These are phyloP conservation scores for Venustaconcha ellipsiformis DNA, from an alignment of 1,140 invertebrate species.

Conservation along the genomic window DNA sequence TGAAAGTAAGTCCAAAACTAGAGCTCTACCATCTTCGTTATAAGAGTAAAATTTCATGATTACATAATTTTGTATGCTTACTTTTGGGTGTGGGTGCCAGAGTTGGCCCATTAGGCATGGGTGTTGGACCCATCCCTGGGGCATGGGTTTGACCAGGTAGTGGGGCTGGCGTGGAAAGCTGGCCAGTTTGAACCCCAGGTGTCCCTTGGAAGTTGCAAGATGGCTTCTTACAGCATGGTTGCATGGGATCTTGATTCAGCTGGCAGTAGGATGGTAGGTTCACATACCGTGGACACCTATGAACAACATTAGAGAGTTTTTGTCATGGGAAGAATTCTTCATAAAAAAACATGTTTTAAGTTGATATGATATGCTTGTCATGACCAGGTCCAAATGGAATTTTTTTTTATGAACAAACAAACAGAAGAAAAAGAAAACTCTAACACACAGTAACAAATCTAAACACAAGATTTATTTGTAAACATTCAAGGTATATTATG, in stretches of 20 bases:
- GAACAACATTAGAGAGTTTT: not conserved
- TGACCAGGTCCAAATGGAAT: too few species aligned
- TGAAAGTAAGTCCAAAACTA: too few species aligned
- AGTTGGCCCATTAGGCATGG: conserved; percentile 4
- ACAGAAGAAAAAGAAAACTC: too few species aligned
- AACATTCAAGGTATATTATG: too few species aligned
- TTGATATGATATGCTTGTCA: too few species aligned
- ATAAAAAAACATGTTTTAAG: too few species aligned
- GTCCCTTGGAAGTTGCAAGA: conserved; percentile 43
- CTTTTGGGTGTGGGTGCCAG: conserved; percentile 23
- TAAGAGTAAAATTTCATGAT: too few species aligned
- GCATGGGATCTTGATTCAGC: conserved; percentile 43
- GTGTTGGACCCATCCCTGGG: conserved; percentile 15
- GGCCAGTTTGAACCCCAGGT: conserved; percentile 31
- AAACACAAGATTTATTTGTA: too few species aligned
- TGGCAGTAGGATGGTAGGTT: conserved; percentile 42
- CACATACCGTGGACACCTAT: conserved; percentile 46
- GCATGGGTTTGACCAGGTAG: conserved; percentile 4
- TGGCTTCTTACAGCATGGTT: conserved; percentile 49
- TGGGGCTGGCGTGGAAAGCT: conserved; percentile 17
- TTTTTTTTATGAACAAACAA: too few species aligned
- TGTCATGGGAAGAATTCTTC: too few species aligned
- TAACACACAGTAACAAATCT: too few species aligned
- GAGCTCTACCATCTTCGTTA: too few species aligned
- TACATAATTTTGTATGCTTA: not conserved